phyloP scores from a whole-genome alignment of 2,888 invertebrate genomes.

The Gastracanthus pulcherrimus region DNA sequence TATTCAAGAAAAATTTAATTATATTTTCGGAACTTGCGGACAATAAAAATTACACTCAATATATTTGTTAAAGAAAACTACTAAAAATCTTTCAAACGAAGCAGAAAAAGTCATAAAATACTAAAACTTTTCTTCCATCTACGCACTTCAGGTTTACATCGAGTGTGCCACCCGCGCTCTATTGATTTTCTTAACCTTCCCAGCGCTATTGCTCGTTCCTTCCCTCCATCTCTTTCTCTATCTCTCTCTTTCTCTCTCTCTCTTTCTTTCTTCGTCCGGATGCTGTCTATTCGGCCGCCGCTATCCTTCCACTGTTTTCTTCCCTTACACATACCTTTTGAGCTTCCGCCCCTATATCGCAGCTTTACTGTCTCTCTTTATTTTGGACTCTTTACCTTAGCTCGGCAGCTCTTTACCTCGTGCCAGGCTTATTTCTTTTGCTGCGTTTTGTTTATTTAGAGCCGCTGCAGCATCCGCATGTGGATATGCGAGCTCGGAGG shows the following conservation, averaged over 20 bases:
- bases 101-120: no score
- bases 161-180: not conserved
- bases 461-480: not conserved
- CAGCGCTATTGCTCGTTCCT: not conserved
- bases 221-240: no score
- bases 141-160: no score
- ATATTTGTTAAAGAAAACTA: no score
- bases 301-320: not conserved
- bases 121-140: no score
- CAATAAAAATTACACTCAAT: no score
- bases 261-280: constrained; percentile 3
- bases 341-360: not conserved
- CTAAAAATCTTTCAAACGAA: no score
- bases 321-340: not conserved
- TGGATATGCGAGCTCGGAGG: no score
- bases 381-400: not conserved
- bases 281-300: not conserved
- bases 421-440: no score
- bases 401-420: not conserved
- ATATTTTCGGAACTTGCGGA: no score
- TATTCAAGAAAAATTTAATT: no score
- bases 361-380: not conserved
- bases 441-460: not conserved
- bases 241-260: no score
- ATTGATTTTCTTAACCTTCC: constrained; percentile 27